Base-by-base conservation (phyloP, 2,888 invertebrate genomes). In the Andrena bucephala region DNA sequence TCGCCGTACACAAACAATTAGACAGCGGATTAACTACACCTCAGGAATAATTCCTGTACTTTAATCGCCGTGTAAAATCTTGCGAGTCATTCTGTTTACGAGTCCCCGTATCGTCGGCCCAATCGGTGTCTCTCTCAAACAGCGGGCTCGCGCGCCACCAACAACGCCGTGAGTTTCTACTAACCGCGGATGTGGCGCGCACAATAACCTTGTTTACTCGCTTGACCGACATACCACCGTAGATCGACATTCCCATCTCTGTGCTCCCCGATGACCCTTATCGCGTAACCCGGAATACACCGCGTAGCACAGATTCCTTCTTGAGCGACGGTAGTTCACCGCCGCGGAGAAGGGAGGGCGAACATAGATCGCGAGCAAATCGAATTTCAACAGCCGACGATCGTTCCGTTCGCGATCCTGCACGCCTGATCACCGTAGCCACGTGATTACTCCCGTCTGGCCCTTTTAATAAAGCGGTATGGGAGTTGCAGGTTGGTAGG, bases 211-310 rank as follows among this genome's bases (percentile, higher is more conserved):
- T 60, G 42, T 70, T 57, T 69, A 24, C 50, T 33, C n/a, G 20
- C 57, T 75, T 75, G 65, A 79, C 75, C 69, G 66, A 75, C 42
- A 67, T 77, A 71, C 77, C 66, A n/a, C 27, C 54, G n/a, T 57
- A 13, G 42, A 76, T 65, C 63, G n/a, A 76, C 70, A 76, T 76
- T 63, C 63, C 31, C 69, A 24, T 63, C 29, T 42, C 20, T 6
- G 20, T 48, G 69, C 36, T 20, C 42, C 24, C n/a, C 16, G 60
- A n/a, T 50, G 27, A 52, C 66, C 36, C 60, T 77, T 69, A 65
- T 79, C 63, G 16, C n/a, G 24, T 29, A 69, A 65, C 33, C 76
- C n/a, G 31, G 52, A 65, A 65, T 76, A 57, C 57, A 13, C 20
- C 4, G 13, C 29, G 36, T n/a, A 65, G 29, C 69, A 79, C 59